phyloP scores from a whole-genome alignment of 2,797 vertebrate species.

The Melanotaenia pygmaea region DNA sequence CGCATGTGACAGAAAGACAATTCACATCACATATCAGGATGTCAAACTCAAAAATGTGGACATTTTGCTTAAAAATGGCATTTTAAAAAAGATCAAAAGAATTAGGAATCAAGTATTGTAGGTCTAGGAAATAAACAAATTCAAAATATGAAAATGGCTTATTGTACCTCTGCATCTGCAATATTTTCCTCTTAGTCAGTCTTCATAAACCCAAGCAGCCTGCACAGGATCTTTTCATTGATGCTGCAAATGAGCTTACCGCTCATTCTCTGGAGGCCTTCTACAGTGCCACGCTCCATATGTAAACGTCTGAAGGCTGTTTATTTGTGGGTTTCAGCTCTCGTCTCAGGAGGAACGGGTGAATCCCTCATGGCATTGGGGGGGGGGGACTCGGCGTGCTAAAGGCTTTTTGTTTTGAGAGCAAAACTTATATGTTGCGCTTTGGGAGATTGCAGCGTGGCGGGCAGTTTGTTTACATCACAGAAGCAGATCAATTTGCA shows the following conservation, averaged over 20 bases:
- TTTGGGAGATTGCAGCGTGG: constrained; percentile 34
- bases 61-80: not conserved
- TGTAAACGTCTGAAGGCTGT: constrained; percentile 78
- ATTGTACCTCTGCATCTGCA: not conserved
- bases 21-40: not conserved
- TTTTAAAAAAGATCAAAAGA: no score
- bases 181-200: constrained; percentile 27
- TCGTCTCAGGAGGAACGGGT: constrained; percentile 54
- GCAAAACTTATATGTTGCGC: constrained; percentile 34
- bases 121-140: not conserved
- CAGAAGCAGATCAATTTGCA: constrained; percentile 32
- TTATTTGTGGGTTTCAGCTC: constrained; percentile 65
- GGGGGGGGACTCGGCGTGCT: not conserved
- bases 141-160: not conserved
- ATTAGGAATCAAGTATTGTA: no score
- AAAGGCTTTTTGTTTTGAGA: constrained; percentile 47
- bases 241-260: constrained; percentile 58
- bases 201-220: constrained; percentile 29
- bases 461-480: constrained; percentile 62
- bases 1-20: not conserved
- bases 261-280: constrained; percentile 47
- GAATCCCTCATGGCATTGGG: constrained; percentile 50
- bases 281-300: constrained; percentile 35
- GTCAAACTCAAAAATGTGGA: not conserved
- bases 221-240: constrained; percentile 50